phyloP scores from a whole-genome alignment of 2,113 vertebrate species.

The Siphamia tubifer region DNA sequence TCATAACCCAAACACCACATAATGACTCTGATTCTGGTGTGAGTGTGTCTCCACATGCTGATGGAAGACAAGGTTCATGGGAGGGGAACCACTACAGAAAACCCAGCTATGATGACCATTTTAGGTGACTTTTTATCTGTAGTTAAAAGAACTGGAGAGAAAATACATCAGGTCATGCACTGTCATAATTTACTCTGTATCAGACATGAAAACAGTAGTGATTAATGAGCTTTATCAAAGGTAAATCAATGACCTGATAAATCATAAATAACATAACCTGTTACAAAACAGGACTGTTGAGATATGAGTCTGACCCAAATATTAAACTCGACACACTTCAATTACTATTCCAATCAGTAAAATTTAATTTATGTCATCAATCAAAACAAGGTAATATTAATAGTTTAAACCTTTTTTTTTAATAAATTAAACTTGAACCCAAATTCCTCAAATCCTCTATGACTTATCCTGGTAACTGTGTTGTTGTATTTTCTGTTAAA shows the following conservation, averaged over 20 bases:
- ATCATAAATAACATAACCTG: constrained; percentile 15
- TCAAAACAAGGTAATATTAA: no score
- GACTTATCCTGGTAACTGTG: no score
- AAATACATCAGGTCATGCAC: not conserved
- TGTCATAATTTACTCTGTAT: not conserved
- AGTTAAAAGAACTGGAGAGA: not conserved
- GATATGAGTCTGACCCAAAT: not conserved
- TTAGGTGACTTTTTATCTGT: constrained; percentile 25
- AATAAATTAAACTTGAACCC: no score
- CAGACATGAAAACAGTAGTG: not conserved
- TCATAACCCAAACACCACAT: constrained; percentile 79
- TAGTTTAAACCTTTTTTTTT: no score
- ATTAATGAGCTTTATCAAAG: not conserved
- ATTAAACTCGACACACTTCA: no score
- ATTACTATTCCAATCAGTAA: no score
- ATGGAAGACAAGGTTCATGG: constrained; percentile 4
- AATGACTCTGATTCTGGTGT: constrained; percentile 50
- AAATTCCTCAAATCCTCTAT: no score
- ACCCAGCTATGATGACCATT: not conserved
- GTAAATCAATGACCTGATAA: constrained; percentile 48
- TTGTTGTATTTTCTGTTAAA: no score
- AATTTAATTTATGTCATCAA: no score
- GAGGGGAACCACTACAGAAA: not conserved
- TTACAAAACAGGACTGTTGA: no score
- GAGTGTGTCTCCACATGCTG: constrained; percentile 4